Evolutionary conservation across 2,888 invertebrate species (phyloP), one percentile per base, ranked within the genome.

Genomic region (Brachypterus glaber): DNA sequence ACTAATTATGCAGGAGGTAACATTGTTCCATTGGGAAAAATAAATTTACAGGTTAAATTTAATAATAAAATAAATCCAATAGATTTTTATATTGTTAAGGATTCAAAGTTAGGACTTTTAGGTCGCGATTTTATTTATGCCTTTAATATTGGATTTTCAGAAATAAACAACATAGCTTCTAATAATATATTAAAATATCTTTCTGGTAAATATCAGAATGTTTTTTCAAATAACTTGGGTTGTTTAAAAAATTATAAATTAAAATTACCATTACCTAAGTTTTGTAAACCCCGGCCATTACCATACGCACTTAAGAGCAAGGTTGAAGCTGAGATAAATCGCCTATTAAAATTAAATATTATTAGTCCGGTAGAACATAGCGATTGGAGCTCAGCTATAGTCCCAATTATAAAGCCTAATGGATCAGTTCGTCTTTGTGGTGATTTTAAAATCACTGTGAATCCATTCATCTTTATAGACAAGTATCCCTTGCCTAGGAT

Each of bases 401-500:
- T 37, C n/a, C 37, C 37, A 7, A 15, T 33, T 3, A 24, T 21
- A 25, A 37, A 37, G n/a, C 31, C 31, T 26, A n/a, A 37, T 12
- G 39, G 43, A 12, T 29, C 31, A 9, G 39, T 46, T 4, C 30
- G 41, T 14, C 33, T 41, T 15, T 40, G 40, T 17, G 43, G 39
- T 2, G 43, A 46, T n/a, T n/a, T n/a, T n/a, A n/a, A n/a, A n/a
- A n/a, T n/a, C n/a, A n/a, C n/a, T n/a, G n/a, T n/a, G n/a, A 41
- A 45, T 21, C 37, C 38, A 13, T 14, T 34, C 17, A 26, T 45
- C 3, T 29, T 43, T 21, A 37, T 43, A 14, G 42, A 40, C 17
- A 16, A 34, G 8, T 43, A 40, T 32, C 45, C 43, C 3, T 17
- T 45, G 18, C 41, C 43, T 14, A 33, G 30, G 14, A 43, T 45